Evolutionary conservation across 2,113 vertebrate genomes (phyloP), one percentile per base, ranked within the genome.

Genomic region (Zeus faber): DNA sequence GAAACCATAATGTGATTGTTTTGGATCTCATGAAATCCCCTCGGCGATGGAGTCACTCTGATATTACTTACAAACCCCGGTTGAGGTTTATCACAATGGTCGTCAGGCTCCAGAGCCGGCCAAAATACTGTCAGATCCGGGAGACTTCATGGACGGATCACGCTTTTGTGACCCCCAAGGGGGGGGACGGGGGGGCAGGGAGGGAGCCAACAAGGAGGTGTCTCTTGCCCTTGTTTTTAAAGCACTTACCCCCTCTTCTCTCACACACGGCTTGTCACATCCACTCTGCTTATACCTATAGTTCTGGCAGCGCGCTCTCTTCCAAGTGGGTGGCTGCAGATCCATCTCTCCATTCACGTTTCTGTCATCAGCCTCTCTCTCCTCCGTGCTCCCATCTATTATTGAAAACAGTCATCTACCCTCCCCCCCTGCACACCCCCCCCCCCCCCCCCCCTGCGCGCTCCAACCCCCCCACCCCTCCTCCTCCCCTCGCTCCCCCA

Each of bases 311-410:
- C 18, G n/a, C 40, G 16, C 40, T 43, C 40, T 18, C n/a, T 17
- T 17, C 2, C 40, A 10, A 9, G 31, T 33, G 31, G 31, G 3
- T 9, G 3, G 31, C 13, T 2, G 31, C n/a, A n/a, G n/a, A n/a
- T 43, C 16, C 4, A 7, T 43, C 40, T 20, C 67, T 66, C 53
- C 16, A n/a, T 77, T 51, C 58, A 58, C 46, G 20, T 27, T 62
- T 61, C 70, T 77, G 83, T 76, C 74, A 70, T 82, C 81, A 70
- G 62, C 80, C 68, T 54, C 75, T 74, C 66, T 65, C 75, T 78
- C 62, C 81, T 85, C 64, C 66, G 50, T 20, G 65, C 83, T 77
- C 73, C 69, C 79, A 89, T 90, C 68, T 85, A 89, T 89, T 88
- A 89, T 89, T 89, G 74, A 90, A 90, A 85, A 58, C 82, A 86